phyloP scores from a whole-genome alignment of 2,888 invertebrate species.

The Criorhina ranunculi region DNA sequence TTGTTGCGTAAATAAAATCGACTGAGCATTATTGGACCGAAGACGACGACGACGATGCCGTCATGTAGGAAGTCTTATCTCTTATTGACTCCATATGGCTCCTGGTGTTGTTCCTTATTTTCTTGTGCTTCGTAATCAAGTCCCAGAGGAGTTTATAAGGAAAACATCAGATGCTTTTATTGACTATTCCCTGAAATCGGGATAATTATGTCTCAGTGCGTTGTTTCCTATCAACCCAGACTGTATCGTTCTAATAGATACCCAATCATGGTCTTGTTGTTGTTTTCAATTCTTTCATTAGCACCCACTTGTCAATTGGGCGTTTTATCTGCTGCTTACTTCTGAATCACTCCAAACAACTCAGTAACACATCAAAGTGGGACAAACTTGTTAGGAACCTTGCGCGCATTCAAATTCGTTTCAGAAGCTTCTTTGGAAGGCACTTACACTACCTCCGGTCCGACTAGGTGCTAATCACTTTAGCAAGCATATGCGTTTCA shows the following conservation, averaged over 20 bases:
- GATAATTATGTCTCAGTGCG: conserved; percentile 46
- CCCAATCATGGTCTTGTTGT: conserved; percentile 51
- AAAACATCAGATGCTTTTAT: conserved; percentile 35
- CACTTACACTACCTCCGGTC: conserved; percentile 1
- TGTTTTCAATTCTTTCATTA: conserved; percentile 64
- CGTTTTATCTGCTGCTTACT: conserved; percentile 61
- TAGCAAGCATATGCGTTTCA: conserved; percentile 57
- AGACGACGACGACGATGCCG: too few relatives aligned
- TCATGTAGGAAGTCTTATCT: conserved; percentile 45
- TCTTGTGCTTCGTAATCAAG: conserved; percentile 54
- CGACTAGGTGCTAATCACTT: conserved; percentile 63
- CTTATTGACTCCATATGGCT: conserved; percentile 63
- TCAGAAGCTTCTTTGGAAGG: conserved; percentile 8
- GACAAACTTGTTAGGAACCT: conserved; percentile 72
- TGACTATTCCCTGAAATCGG: conserved; percentile 36
- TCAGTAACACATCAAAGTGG: conserved; percentile 55
- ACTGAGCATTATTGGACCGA: conserved; percentile 33
- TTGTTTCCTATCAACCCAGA: conserved; percentile 15
- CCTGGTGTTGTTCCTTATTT: not conserved
- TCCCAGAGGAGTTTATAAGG: conserved; percentile 62
- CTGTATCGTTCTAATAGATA: conserved; percentile 15
- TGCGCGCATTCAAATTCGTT: conserved; percentile 33
- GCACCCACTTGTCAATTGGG: conserved; percentile 73
- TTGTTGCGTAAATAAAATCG: conserved; percentile 72
- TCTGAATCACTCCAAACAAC: conserved; percentile 35